phyloP scores from a whole-genome alignment of 2,888 invertebrate genomes.

The Oasisia sp. region DNA sequence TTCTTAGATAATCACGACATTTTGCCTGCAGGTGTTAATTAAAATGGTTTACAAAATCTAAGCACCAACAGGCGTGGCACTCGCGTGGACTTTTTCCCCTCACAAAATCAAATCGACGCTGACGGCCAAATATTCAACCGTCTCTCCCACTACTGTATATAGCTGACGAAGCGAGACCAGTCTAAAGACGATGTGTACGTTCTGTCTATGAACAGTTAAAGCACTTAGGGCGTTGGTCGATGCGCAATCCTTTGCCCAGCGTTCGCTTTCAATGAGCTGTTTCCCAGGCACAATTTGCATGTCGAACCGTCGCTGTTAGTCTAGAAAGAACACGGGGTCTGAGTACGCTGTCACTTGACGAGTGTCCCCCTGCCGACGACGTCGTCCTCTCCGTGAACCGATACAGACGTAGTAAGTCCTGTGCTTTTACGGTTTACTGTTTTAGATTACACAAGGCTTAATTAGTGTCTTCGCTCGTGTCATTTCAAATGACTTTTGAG shows the following conservation, averaged over 20 bases:
- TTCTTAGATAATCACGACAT: neutral
- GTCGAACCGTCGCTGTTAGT: neutral
- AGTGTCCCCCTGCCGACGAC: neutral
- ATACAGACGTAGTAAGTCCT: neutral
- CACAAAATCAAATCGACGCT: neutral
- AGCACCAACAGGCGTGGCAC: neutral
- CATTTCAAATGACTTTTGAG: too few relatives aligned
- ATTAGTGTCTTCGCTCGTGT: too few relatives aligned
- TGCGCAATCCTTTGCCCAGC: neutral
- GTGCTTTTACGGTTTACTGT: neutral
- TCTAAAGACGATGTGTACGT: neutral
- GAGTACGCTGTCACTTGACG: neutral
- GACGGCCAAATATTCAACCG: neutral
- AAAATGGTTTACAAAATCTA: neutral
- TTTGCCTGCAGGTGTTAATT: neutral
- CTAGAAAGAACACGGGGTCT: neutral
- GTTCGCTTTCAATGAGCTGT: neutral
- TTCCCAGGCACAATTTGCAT: neutral
- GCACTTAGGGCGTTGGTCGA: neutral
- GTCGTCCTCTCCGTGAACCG: neutral
- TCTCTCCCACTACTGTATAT: neutral
- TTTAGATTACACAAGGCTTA: neutral
- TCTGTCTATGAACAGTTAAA: neutral
- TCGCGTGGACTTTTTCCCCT: neutral
- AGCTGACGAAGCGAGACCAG: neutral